Evolutionary conservation across 2,113 vertebrate species (phyloP).

Genomic region (Catagonus wagneri): DNA sequence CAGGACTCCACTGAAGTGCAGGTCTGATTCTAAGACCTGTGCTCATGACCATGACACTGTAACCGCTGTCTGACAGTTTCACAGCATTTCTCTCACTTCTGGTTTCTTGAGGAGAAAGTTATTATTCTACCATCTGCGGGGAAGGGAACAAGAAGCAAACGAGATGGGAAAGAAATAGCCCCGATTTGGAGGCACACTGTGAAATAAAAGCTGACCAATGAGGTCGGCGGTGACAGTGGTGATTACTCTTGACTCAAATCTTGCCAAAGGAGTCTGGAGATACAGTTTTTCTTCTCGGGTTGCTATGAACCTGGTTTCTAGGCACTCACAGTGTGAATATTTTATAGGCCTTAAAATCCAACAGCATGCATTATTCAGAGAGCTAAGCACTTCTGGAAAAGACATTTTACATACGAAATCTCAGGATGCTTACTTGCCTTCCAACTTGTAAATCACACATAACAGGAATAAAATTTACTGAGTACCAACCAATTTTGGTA

Average conservation of each 20-base stretch:
- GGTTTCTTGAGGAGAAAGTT: background rate
- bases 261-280: background rate
- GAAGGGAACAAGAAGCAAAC: background rate
- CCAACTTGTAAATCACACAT: slow-evolving; percentile 26
- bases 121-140: background rate
- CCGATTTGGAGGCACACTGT: background rate
- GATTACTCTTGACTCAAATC: background rate
- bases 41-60: background rate
- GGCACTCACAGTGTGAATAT: background rate
- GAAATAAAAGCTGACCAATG: background rate
- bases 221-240: background rate
- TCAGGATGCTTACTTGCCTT: background rate
- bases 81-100: background rate
- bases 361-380: slow-evolving; percentile 48
- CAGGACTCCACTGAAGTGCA: background rate
- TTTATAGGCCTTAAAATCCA: slow-evolving; percentile 47
- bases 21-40: background rate
- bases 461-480: slow-evolving; percentile 27
- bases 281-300: background rate
- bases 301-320: background rate
- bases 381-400: background rate
- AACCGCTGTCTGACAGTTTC: background rate
- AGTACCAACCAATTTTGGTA: background rate
- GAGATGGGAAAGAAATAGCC: background rate
- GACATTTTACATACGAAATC: background rate